phyloP scores from a whole-genome alignment of 2,888 invertebrate species.

The Drosophila bunnanda region DNA sequence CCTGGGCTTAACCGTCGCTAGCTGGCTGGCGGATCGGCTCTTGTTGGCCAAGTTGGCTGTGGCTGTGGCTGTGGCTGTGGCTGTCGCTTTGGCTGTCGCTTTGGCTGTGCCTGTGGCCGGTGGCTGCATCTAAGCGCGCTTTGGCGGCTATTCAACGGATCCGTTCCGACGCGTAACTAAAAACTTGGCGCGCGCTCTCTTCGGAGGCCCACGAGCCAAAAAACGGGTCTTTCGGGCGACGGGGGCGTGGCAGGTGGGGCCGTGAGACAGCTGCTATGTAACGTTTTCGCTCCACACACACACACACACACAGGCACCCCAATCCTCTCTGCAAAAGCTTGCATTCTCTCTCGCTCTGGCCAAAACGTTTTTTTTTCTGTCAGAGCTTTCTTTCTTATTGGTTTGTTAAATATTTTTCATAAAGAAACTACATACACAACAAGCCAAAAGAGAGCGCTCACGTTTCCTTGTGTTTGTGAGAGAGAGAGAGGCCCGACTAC shows the following conservation, averaged over 20 bases:
- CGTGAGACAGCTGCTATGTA: slow-evolving; percentile 49
- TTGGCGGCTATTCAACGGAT: slow-evolving; percentile 74
- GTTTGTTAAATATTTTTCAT: slow-evolving; percentile 42
- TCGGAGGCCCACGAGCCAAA: slow-evolving; percentile 67
- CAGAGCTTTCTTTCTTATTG: slow-evolving; percentile 48
- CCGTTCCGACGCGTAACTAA: slow-evolving; percentile 79
- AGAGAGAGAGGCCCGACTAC: slow-evolving; percentile 37
- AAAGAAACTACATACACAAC: slow-evolving; percentile 23
- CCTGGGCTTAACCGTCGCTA: slow-evolving; percentile 62
- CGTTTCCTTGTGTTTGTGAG: slow-evolving; percentile 51
- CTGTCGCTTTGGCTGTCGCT: slow-evolving; percentile 34
- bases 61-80: slow-evolving; percentile 38
- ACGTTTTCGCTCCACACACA: slow-evolving; percentile 36
- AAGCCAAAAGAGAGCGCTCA: slow-evolving; percentile 24
- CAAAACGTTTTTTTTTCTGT: slow-evolving; percentile 20
- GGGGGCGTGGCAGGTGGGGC: slow-evolving; percentile 46
- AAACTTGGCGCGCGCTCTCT: slow-evolving; percentile 79
- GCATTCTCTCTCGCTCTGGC: slow-evolving; percentile 35
- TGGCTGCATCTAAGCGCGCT: slow-evolving; percentile 73
- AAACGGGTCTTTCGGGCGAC: slow-evolving; percentile 57
- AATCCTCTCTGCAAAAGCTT: slow-evolving; percentile 43
- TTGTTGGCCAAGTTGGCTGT: slow-evolving; percentile 48
- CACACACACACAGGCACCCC: background rate
- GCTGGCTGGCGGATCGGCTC: slow-evolving; percentile 39
- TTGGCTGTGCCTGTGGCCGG: slow-evolving; percentile 38